A percentile compares a stretch with the other conserved stretches of the same genome.
phyloP scores from a whole-genome alignment of 2,797 vertebrate genomes.

The Darevskia mixta region DNA sequence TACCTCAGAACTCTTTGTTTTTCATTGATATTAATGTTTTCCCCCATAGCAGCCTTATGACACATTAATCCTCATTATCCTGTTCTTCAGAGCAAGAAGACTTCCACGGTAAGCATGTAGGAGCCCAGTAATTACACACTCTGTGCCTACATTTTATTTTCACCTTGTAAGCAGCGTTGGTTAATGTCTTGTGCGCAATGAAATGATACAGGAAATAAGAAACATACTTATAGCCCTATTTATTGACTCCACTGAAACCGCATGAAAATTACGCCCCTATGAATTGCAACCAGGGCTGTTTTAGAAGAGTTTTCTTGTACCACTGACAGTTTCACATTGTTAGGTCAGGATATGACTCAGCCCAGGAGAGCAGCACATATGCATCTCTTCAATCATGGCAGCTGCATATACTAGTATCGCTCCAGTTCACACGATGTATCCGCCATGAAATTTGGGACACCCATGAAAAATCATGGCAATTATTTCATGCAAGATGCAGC shows the following conservation, averaged over 20 bases:
- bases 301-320: not conserved
- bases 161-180: not conserved
- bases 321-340: not conserved
- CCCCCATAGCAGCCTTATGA: not conserved
- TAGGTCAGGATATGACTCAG: not conserved
- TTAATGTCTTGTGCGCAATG: not conserved
- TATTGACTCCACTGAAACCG: not conserved
- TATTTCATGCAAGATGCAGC: not conserved
- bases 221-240: not conserved
- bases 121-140: not conserved
- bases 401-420: not conserved
- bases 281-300: not conserved
- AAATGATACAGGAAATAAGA: not conserved
- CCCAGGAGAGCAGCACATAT: not conserved
- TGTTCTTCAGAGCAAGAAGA: conserved; percentile 54
- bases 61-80: conserved; percentile 51
- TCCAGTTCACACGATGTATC: not conserved
- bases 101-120: conserved; percentile 38
- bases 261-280: not conserved
- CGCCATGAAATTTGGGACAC: not conserved
- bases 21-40: conserved; percentile 29
- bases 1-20: conserved; percentile 52
- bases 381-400: not conserved
- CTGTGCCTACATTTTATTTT: not conserved
- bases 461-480: not conserved